These are phyloP conservation scores for Papilio gigon DNA, from an alignment of 2,888 invertebrate species.

Conservation along the genomic window DNA sequence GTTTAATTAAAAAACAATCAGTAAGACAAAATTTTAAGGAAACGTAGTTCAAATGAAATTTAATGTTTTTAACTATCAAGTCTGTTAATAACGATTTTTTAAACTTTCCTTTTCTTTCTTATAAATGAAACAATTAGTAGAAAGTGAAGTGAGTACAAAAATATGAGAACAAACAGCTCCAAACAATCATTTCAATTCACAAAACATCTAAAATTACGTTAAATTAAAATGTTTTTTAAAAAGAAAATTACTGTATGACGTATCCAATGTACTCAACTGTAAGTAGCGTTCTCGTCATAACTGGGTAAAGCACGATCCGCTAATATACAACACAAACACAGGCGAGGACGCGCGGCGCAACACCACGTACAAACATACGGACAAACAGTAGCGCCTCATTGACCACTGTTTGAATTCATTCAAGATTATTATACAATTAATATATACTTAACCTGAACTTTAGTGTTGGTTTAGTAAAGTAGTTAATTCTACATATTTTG, in stretches of 20 bases:
- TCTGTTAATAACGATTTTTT: too few species aligned
- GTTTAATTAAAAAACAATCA: neutral
- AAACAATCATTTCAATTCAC: too few species aligned
- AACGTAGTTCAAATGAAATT: too few species aligned
- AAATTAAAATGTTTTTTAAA: neutral
- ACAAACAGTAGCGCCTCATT: conserved; percentile 31
- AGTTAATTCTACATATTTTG: too few species aligned
- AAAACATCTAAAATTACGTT: too few species aligned
- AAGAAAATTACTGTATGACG: neutral
- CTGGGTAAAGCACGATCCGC: conserved; percentile 26
- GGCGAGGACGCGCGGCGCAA: conserved; percentile 18
- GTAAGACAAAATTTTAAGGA: neutral
- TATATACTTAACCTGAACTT: neutral
- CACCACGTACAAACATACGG: conserved; percentile 10
- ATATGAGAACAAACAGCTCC: too few species aligned
- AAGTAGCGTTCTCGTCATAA: neutral
- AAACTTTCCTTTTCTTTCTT: too few species aligned
- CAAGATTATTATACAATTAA: neutral
- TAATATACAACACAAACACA: conserved; percentile 28
- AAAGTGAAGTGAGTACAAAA: too few species aligned
- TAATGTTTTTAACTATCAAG: too few species aligned
- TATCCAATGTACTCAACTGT: neutral
- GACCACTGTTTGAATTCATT: conserved; percentile 21
- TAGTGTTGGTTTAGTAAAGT: too few species aligned
- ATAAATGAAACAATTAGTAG: too few species aligned